Percentiles rank a stretch among this genome's conserved stretches.
These are phyloP conservation scores for Amiota minor DNA, from an alignment of 2,888 invertebrate species.

Conservation along the genomic window DNA sequence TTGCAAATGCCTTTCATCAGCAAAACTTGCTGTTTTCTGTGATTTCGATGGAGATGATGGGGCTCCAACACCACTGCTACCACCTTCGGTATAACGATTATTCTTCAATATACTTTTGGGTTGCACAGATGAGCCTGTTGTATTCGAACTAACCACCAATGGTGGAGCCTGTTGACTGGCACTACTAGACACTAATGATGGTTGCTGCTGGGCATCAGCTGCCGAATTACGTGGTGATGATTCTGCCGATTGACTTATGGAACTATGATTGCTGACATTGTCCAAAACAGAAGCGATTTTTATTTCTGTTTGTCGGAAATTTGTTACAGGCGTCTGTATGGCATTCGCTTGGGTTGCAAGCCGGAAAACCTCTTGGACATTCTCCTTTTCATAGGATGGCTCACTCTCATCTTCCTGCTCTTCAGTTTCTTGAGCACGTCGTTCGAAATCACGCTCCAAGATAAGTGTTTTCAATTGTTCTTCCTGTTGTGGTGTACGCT, in stretches of 20 bases:
- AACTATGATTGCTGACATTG: constrained; percentile 37
- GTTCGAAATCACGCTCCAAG: constrained; percentile 94
- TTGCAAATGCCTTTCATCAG: constrained; percentile 70
- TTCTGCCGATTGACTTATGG: constrained; percentile 59
- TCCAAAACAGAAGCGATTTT: constrained; percentile 61
- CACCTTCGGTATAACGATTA: constrained; percentile 67
- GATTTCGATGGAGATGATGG: constrained; percentile 73
- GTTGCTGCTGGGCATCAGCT: constrained; percentile 27
- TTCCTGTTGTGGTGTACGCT: constrained; percentile 85
- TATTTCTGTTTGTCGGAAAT: constrained; percentile 72
- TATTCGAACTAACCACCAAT: constrained; percentile 1
- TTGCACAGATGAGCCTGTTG: constrained; percentile 50
- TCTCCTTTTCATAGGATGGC: constrained; percentile 70
- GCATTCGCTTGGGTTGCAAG: constrained; percentile 73
- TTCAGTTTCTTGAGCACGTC: constrained; percentile 86
- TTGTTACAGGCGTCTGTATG: constrained; percentile 74
- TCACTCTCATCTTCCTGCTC: constrained; percentile 81
- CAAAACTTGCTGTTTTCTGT: constrained; percentile 72
- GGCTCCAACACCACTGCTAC: constrained; percentile 48
- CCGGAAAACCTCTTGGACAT: constrained; percentile 75
- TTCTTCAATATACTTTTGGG: constrained; percentile 74
- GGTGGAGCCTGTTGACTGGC: background rate
- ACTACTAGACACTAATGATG: background rate
- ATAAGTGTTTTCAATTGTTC: constrained; percentile 91
- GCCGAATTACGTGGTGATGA: constrained; percentile 60